Evolutionary conservation across 2,888 invertebrate genomes (phyloP).

Genomic region (Ormyrus thymus): DNA sequence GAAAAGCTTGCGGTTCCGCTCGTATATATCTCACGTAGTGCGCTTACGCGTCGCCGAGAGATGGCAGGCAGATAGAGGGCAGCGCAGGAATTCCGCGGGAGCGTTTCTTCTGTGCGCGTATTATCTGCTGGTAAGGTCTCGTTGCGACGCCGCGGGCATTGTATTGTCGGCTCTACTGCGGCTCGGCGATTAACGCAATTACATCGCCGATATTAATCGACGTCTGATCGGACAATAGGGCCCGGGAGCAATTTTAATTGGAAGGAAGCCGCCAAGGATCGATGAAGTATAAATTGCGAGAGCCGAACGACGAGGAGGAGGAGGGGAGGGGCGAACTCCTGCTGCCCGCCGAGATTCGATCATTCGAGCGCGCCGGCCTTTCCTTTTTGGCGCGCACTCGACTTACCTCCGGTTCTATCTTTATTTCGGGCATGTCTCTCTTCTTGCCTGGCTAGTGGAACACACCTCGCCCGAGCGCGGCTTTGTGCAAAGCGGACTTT

Average conservation of each 20-base stretch:
- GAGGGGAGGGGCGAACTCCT: too few species aligned
- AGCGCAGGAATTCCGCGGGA: conserved; percentile 23
- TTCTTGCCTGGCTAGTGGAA: too few species aligned
- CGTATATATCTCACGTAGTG: too few species aligned
- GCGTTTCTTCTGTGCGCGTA: background rate
- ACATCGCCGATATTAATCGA: conserved; percentile 56
- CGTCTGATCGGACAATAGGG: conserved; percentile 56
- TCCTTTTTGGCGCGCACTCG: background rate
- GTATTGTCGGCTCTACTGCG: conserved; percentile 45
- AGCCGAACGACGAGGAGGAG: too few species aligned
- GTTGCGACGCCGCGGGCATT: conserved; percentile 30
- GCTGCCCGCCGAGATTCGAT: conserved; percentile 13
- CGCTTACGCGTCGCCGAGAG: background rate
- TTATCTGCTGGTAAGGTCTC: conserved; percentile 4
- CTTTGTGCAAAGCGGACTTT: too few species aligned
- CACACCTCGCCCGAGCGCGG: too few species aligned
- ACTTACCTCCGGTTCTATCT: background rate
- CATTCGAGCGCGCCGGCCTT: background rate
- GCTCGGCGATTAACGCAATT: conserved; percentile 54
- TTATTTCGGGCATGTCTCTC: too few species aligned
- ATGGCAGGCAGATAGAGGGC: conserved; percentile 39
- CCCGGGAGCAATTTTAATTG: conserved; percentile 55
- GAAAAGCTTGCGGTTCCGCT: too few species aligned
- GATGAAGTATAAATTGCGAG: conserved; percentile 36
- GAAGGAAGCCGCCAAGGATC: conserved; percentile 44